A percentile compares a stretch with the other conserved stretches of the same genome.
Conservation (phyloP, 2,113 vertebrate species). For the Arvicanthis niloticus region DNA sequence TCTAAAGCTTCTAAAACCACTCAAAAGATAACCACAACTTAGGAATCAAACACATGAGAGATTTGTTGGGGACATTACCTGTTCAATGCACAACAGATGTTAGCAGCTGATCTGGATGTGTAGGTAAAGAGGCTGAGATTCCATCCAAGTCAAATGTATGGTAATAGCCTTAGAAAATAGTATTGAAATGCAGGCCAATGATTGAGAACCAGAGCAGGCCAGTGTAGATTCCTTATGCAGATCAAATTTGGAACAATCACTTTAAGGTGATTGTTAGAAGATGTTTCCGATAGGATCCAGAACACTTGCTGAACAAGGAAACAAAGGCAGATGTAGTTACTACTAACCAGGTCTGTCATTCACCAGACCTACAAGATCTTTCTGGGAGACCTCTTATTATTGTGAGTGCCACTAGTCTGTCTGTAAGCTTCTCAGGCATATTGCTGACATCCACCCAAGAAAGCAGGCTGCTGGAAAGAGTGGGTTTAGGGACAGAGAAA, state of each 20-base stretch:
- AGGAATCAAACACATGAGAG: neutral
- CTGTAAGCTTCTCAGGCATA: neutral
- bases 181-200: neutral
- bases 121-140: neutral
- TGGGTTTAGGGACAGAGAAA: neutral
- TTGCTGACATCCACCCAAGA: neutral
- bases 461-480: neutral
- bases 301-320: neutral
- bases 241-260: neutral
- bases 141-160: neutral
- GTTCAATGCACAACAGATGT: neutral
- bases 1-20: neutral
- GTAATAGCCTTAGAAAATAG: neutral
- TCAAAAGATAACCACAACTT: neutral
- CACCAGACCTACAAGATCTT: neutral
- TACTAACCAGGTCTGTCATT: neutral
- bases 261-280: neutral
- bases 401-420: too few relatives aligned
- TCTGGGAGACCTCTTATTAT: neutral
- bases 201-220: neutral
- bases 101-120: neutral
- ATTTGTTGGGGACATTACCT: neutral
- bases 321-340: neutral
- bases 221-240: neutral
- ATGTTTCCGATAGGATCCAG: neutral